phyloP scores from a whole-genome alignment of 2,797 vertebrate species.

The Rhinoraja longicauda region DNA sequence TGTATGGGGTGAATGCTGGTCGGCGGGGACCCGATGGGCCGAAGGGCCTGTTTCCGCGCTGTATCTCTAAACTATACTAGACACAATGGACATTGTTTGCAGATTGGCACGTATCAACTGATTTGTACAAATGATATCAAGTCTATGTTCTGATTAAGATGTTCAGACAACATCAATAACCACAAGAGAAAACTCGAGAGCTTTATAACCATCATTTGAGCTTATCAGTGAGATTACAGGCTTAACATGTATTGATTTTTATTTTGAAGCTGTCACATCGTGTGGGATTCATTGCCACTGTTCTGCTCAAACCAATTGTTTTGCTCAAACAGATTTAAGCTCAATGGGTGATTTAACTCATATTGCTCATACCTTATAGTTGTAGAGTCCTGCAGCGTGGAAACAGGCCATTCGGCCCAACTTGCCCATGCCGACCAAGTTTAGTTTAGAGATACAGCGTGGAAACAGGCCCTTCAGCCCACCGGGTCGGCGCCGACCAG shows the following conservation, averaged over 20 bases:
- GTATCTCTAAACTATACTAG: too few species aligned
- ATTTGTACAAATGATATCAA: not conserved
- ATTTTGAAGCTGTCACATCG: not conserved
- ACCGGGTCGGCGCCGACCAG: too few species aligned
- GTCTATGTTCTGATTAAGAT: conserved; percentile 17
- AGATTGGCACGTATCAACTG: not conserved
- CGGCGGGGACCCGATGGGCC: too few species aligned
- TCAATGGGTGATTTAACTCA: not conserved
- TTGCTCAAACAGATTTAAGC: not conserved
- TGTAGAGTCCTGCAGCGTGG: too few species aligned
- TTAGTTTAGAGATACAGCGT: too few species aligned
- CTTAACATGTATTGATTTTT: not conserved
- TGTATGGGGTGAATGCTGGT: too few species aligned
- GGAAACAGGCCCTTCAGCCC: too few species aligned
- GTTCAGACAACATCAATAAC: conserved; percentile 28
- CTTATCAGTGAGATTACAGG: not conserved
- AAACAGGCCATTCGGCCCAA: too few species aligned
- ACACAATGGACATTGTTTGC: not conserved
- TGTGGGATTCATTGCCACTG: conserved; percentile 5
- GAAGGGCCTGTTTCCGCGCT: too few species aligned
- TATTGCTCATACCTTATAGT: not conserved
- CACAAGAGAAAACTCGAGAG: not conserved
- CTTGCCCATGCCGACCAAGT: too few species aligned
- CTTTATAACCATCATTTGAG: conserved; percentile 14
- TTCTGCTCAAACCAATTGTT: not conserved